phyloP scores from a whole-genome alignment of 2,888 invertebrate species.

The Linnaemya tessellans region DNA sequence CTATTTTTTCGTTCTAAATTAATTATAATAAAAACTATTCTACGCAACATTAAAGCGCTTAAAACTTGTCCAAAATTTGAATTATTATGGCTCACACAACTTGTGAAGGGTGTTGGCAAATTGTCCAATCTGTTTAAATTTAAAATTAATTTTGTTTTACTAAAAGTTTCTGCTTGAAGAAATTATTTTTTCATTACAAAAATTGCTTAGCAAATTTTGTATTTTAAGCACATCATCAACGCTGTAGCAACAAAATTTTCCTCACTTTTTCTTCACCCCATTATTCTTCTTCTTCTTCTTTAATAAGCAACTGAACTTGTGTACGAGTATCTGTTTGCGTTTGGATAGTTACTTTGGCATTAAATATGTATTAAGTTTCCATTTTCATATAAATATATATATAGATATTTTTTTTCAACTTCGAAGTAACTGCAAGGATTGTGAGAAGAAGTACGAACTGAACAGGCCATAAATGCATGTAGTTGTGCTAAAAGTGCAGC shows the following conservation, averaged over 20 bases:
- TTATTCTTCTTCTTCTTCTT: conserved; percentile 32
- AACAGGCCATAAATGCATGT: conserved; percentile 21
- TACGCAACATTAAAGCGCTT: not conserved
- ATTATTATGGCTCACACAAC: not conserved
- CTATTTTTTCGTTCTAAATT: no score
- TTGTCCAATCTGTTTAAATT: not conserved
- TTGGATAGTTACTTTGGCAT: conserved; percentile 44
- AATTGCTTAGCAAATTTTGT: conserved; percentile 31
- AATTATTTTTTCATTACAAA: conserved; percentile 5
- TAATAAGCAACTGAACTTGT: conserved; percentile 24
- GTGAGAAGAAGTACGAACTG: conserved; percentile 42
- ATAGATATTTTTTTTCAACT: conserved; percentile 1
- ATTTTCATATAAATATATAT: conserved; percentile 14
- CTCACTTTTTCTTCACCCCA: conserved; percentile 24
- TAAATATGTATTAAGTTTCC: conserved; percentile 63
- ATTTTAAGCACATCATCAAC: conserved; percentile 47
- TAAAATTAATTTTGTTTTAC: conserved; percentile 1
- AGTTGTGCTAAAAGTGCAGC: conserved; percentile 16
- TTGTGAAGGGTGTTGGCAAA: not conserved
- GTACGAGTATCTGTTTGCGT: conserved; percentile 13
- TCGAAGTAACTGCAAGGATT: conserved; percentile 25
- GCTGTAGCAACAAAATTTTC: conserved; percentile 3
- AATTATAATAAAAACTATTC: not conserved
- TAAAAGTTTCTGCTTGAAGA: conserved; percentile 18
- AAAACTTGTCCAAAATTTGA: conserved; percentile 1